Conservation (phyloP, 2,888 invertebrate genomes). For the Ligdia adustata region DNA sequence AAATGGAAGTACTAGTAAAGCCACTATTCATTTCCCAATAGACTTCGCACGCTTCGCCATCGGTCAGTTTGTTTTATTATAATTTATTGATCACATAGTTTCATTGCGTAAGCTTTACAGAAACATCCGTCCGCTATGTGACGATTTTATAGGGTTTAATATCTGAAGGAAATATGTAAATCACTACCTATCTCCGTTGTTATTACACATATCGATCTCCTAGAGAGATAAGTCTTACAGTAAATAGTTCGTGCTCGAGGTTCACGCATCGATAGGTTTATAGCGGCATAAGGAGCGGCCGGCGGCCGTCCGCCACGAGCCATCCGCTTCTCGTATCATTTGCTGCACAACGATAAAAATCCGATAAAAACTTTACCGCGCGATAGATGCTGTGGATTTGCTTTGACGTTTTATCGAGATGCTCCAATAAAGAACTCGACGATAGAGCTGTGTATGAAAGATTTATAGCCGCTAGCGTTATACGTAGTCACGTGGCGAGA, state of each 20-base stretch:
- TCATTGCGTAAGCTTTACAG: neutral
- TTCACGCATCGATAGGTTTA: slow-evolving; percentile 56
- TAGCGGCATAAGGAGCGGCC: slow-evolving; percentile 46
- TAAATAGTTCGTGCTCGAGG: slow-evolving; percentile 45
- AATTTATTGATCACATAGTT: neutral
- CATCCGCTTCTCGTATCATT: slow-evolving; percentile 45
- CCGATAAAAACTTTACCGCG: slow-evolving; percentile 40
- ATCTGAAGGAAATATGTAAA: slow-evolving; percentile 1
- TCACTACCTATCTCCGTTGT: slow-evolving; percentile 3
- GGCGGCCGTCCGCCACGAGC: slow-evolving; percentile 45
- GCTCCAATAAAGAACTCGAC: slow-evolving; percentile 24
- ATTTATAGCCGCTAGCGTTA: slow-evolving; percentile 28
- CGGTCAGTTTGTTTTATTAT: too few species aligned
- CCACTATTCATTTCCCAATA: neutral
- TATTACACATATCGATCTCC: slow-evolving; percentile 36
- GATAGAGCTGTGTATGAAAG: slow-evolving; percentile 18
- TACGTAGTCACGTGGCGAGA: neutral
- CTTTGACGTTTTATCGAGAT: slow-evolving; percentile 30
- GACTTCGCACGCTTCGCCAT: neutral
- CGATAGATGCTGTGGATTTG: slow-evolving; percentile 32
- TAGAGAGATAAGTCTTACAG: slow-evolving; percentile 40
- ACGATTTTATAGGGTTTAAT: neutral
- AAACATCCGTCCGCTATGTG: neutral
- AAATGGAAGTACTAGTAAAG: slow-evolving; percentile 4
- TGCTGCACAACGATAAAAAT: slow-evolving; percentile 43